These are phyloP conservation scores for Plumapathes pennacea DNA, from an alignment of 92 coral and sea anemone genomes.

Conservation along the genomic window DNA sequence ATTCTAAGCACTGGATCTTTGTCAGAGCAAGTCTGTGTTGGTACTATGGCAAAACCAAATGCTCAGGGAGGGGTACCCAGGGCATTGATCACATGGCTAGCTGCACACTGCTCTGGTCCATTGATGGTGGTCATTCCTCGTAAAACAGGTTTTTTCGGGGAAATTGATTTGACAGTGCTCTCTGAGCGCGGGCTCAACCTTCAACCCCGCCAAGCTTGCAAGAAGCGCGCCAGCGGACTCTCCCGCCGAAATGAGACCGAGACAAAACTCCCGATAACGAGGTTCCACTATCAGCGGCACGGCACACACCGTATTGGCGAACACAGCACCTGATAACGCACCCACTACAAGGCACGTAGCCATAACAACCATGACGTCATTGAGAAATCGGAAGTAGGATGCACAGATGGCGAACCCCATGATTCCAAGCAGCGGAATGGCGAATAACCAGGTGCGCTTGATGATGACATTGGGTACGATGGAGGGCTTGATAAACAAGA, in stretches of 20 bases:
- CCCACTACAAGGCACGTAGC: constrained; percentile 63
- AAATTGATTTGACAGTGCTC: constrained; percentile 39
- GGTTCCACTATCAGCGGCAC: constrained; percentile 67
- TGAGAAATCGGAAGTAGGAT: constrained; percentile 67
- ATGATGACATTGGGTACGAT: constrained; percentile 54
- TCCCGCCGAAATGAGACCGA: constrained; percentile 70
- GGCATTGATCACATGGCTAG: no score
- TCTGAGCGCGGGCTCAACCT: constrained; percentile 71
- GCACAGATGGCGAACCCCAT: constrained; percentile 59
- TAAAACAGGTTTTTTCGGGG: constrained; percentile 43
- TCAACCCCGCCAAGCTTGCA: constrained; percentile 64
- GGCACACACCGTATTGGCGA: constrained; percentile 65
- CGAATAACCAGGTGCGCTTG: constrained; percentile 64
- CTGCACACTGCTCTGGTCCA: no score
- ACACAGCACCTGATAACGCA: constrained; percentile 64
- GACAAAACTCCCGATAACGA: constrained; percentile 69
- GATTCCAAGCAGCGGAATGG: constrained; percentile 38
- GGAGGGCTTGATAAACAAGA: constrained; percentile 54
- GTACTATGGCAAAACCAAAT: no score
- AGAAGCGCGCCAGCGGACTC: constrained; percentile 61
- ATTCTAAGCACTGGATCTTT: no score
- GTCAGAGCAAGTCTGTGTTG: no score
- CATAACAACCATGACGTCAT: constrained; percentile 46
- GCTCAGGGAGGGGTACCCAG: no score
- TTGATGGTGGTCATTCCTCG: constrained; percentile 42